A percentile compares a stretch with the other conserved stretches of the same genome.
phyloP scores from a whole-genome alignment of 1,140 invertebrate genomes.

The Magallana ariakensis region DNA sequence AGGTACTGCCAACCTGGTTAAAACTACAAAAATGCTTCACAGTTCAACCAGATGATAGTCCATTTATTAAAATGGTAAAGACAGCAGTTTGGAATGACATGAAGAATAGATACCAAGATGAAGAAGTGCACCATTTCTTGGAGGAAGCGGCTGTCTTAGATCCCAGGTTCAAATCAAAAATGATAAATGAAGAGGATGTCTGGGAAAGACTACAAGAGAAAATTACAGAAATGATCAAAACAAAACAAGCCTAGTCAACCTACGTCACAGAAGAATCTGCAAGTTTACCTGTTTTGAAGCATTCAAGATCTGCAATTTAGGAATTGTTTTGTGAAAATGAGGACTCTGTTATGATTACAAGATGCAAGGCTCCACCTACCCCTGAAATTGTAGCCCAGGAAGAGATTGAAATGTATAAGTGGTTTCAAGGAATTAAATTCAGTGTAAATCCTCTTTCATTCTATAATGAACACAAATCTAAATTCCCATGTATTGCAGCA shows the following conservation, averaged over 20 bases:
- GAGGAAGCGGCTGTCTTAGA: too few species aligned
- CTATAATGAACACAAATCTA: neutral
- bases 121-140: too few species aligned
- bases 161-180: too few species aligned
- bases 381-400: neutral
- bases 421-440: neutral
- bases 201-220: neutral
- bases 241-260: neutral
- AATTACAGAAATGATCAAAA: neutral
- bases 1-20: too few species aligned
- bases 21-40: too few species aligned
- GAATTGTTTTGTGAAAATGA: neutral
- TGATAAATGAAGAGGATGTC: neutral
- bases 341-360: conserved; percentile 4
- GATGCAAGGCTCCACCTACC: neutral
- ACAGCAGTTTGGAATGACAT: too few species aligned
- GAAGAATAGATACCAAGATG: too few species aligned
- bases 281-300: neutral
- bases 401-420: neutral
- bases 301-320: neutral
- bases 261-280: too few species aligned
- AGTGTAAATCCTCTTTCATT: neutral
- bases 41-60: too few species aligned
- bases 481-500: neutral
- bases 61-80: too few species aligned